Evolutionary conservation across 2,113 vertebrate species (phyloP), one percentile per base, ranked within the genome.

Genomic region (Lethenteron reissneri): DNA sequence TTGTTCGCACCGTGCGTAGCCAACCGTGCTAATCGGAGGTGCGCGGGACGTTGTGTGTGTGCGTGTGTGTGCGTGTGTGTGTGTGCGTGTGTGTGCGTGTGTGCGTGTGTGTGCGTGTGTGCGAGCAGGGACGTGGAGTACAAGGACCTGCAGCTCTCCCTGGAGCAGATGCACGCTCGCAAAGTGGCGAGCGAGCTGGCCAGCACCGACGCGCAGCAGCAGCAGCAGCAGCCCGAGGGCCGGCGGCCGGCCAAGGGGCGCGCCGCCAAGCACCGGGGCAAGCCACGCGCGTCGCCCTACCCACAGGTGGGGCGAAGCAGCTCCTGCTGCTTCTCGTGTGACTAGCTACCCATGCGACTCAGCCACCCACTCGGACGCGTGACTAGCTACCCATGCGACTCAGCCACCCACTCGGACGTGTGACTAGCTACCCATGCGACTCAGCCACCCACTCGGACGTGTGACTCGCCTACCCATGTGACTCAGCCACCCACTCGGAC

Each of bases 101-200:
- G n/a, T n/a, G n/a, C 3, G 25, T 25, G 25, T 3, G 25, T 25
- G 25, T 25, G 3, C 1, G 41, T 41, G 41, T 41, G 41, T 6
- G 41, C 41, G 6, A 78, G 71, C 76, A 99, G 94, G 80, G 90
- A 99, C 76, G 92, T 88, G 1, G 91, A 99, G 78, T 96, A 95
- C 74, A 96, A 95, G 83, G 91, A 90, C 71, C 83, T 97, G 2
- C 94, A 96, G 78, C 87, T 99, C 58, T 97, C 94, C 15, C 76
- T 97, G 79, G 92, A 97, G 81, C 94, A 99, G 80, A 83, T 87
- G 76, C 82, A 85, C 15, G 84, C 85, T 76, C 85, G 83, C 76
- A 96, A 92, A 80, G 82, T 85, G 41, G 77, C 85, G 2, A 90
- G 90, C 74, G 80, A 85, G 74, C 91, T 85, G n/a, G 76, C 80